Conservation (phyloP, 2,888 invertebrate genomes). For the Phortica okadai region DNA sequence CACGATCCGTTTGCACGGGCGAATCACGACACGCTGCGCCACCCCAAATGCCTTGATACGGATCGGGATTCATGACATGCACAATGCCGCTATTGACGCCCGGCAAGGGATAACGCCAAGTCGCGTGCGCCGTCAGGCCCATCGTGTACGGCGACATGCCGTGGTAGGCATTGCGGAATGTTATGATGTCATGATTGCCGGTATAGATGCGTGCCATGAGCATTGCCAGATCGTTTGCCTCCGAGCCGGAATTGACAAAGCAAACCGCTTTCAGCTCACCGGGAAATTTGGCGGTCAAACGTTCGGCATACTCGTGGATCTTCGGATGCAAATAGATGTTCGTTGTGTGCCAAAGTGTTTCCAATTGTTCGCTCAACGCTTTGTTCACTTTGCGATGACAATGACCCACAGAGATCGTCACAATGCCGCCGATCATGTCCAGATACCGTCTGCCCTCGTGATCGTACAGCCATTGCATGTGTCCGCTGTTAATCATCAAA, state of each 20-base stretch:
- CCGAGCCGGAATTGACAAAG: constrained; percentile 97
- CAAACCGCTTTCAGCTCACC: constrained; percentile 92
- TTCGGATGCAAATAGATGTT: constrained; percentile 93
- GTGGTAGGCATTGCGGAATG: constrained; percentile 93
- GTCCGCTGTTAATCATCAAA: constrained; percentile 88
- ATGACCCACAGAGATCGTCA: constrained; percentile 97
- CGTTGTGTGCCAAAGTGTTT: constrained; percentile 93
- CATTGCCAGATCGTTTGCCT: constrained; percentile 96
- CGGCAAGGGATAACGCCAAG: constrained; percentile 87
- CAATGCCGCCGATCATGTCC: constrained; percentile 97
- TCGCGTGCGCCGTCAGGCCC: constrained; percentile 87
- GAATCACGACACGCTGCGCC: constrained; percentile 93
- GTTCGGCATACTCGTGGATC: constrained; percentile 93
- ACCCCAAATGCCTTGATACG: constrained; percentile 93
- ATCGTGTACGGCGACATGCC: constrained; percentile 91
- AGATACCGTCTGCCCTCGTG: constrained; percentile 90
- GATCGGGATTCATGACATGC: constrained; percentile 95
- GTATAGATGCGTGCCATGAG: constrained; percentile 92
- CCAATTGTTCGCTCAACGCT: constrained; percentile 87
- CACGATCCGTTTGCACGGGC: constrained; percentile 83
- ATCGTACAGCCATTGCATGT: constrained; percentile 96
- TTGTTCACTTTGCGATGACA: constrained; percentile 94
- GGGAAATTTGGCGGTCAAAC: constrained; percentile 88
- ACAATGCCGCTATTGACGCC: constrained; percentile 84
- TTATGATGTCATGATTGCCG: constrained; percentile 88